phyloP scores from a whole-genome alignment of 2,113 vertebrate genomes.

The Pterocles gutturalis region DNA sequence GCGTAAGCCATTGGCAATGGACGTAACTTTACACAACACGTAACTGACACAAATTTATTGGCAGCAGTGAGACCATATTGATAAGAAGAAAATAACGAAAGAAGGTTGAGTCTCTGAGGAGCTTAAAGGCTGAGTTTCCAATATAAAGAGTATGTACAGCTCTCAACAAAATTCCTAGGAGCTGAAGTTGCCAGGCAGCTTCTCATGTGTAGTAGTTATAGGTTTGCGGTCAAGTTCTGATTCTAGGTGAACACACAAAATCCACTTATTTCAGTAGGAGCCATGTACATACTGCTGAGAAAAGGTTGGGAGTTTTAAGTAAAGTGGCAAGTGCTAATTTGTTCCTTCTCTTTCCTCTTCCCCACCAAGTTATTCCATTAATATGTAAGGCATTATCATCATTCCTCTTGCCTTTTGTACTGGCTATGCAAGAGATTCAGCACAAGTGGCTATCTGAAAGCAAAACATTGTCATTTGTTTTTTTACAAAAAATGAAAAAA shows the following conservation, averaged over 20 bases:
- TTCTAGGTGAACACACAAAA: background rate
- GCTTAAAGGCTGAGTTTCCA: background rate
- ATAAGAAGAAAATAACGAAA: background rate
- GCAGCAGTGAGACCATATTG: background rate
- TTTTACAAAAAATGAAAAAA: background rate
- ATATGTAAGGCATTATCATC: background rate
- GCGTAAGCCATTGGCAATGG: background rate
- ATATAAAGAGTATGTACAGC: background rate
- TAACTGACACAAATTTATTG: background rate
- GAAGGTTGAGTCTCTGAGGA: background rate
- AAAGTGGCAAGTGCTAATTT: background rate
- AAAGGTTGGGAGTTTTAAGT: background rate
- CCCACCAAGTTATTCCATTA: background rate
- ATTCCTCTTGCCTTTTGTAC: background rate
- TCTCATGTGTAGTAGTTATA: background rate
- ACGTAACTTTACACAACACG: background rate
- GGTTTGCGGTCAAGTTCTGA: background rate
- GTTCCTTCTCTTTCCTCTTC: background rate
- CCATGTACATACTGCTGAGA: background rate
- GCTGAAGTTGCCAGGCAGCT: background rate
- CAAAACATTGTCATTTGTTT: background rate
- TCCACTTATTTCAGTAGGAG: background rate
- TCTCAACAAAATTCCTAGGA: background rate
- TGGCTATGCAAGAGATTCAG: background rate
- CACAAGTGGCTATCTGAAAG: background rate